phyloP scores from a whole-genome alignment of 2,888 invertebrate species.

The Stenodema calcarata region DNA sequence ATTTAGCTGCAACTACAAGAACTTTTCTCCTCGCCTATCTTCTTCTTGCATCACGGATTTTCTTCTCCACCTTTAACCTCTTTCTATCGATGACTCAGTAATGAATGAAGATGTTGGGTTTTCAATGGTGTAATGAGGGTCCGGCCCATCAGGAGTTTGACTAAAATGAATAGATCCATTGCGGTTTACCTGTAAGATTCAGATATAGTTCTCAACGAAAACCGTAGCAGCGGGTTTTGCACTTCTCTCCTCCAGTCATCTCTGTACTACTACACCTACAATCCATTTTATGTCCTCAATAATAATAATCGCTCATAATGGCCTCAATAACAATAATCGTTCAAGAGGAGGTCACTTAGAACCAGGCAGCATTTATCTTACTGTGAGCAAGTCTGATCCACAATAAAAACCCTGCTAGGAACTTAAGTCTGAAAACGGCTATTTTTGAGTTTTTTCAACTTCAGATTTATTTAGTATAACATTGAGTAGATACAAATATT shows the following conservation, averaged over 20 bases:
- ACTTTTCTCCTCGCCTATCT: background rate
- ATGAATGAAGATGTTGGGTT: background rate
- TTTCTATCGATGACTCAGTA: background rate
- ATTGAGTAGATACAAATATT: no score
- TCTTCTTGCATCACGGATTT: background rate
- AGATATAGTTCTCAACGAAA: background rate
- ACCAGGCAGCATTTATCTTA: no score
- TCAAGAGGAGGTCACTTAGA: no score
- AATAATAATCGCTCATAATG: no score
- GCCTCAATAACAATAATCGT: no score
- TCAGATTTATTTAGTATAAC: no score
- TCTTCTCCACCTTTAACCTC: background rate
- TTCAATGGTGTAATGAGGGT: background rate
- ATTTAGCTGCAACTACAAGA: background rate
- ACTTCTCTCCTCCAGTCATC: background rate
- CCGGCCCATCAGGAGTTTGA: background rate
- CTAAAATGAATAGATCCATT: background rate
- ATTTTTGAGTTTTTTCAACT: no score
- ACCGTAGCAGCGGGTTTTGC: background rate
- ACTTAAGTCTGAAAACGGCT: no score
- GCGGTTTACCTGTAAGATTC: background rate
- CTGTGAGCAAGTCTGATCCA: no score
- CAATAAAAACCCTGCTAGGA: no score
- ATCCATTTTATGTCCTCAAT: background rate
- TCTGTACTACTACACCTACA: background rate